phyloP scores from a whole-genome alignment of 2,113 vertebrate genomes.

The Bettongia penicillata region DNA sequence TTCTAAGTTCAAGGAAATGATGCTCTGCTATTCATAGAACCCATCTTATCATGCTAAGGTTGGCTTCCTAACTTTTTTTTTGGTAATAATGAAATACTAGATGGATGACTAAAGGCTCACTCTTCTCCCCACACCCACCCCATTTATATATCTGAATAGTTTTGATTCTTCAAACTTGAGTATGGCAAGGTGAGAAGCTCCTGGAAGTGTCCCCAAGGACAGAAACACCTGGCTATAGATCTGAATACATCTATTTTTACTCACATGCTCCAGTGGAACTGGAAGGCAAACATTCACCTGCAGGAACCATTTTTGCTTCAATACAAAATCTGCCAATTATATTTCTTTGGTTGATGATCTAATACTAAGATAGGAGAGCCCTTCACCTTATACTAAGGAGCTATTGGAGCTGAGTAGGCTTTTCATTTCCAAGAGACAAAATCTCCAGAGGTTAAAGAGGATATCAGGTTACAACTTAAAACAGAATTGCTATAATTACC shows the following conservation, averaged over 20 bases:
- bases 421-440: neutral
- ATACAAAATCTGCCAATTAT: neutral
- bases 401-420: neutral
- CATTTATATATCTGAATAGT: neutral
- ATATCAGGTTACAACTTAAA: neutral
- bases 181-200: neutral
- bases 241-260: neutral
- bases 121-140: neutral
- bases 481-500: neutral
- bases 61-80: neutral
- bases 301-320: neutral
- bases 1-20: neutral
- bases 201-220: neutral
- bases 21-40: neutral
- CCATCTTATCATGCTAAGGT: neutral
- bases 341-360: neutral
- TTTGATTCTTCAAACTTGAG: slow-evolving; percentile 24
- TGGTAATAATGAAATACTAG: neutral
- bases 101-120: neutral
- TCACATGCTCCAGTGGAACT: neutral
- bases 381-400: neutral
- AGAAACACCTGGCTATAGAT: slow-evolving; percentile 3
- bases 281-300: neutral
- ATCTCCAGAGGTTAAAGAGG: accelerated
- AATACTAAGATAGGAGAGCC: neutral